Conservation (phyloP, 2,113 vertebrate genomes). For the Labeo rohita region DNA sequence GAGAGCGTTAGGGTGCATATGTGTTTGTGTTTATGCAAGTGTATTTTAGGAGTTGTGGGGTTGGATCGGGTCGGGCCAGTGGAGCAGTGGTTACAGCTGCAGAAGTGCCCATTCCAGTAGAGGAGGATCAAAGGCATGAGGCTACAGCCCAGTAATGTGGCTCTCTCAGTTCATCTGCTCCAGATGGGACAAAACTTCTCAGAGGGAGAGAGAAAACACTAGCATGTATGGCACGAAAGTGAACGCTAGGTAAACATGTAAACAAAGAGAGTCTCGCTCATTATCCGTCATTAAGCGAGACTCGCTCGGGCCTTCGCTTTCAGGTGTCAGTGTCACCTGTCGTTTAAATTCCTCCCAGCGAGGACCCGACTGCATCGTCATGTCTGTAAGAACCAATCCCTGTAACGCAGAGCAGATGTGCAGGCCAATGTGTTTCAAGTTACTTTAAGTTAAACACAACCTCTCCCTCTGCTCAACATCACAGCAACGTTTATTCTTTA, state of each 20-base stretch:
- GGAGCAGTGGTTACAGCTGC: conserved; percentile 59
- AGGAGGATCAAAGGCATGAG: conserved; percentile 67
- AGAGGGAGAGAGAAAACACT: conserved; percentile 58
- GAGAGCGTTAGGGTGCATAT: not conserved
- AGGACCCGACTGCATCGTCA: conserved; percentile 32
- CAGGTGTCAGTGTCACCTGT: conserved; percentile 48
- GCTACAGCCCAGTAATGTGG: conserved; percentile 91
- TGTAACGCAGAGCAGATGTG: conserved; percentile 43
- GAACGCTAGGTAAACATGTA: conserved; percentile 3
- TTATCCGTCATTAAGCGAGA: conserved; percentile 23
- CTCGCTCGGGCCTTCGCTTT: not conserved
- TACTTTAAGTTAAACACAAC: conserved; percentile 72
- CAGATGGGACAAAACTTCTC: conserved; percentile 84
- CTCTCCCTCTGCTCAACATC: conserved; percentile 77
- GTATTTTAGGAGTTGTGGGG: conserved; percentile 49
- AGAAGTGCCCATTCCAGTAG: conserved; percentile 56
- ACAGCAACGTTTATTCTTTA: conserved; percentile 61
- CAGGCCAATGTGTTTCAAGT: conserved; percentile 30
- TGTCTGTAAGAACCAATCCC: conserved; percentile 36
- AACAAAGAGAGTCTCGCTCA: conserved; percentile 32
- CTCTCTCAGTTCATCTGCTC: conserved; percentile 89
- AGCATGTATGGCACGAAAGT: not conserved
- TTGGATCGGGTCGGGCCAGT: conserved; percentile 37
- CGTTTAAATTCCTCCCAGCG: not conserved
- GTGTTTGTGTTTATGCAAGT: conserved; percentile 30